Percentiles rank a stretch among this genome's conserved stretches.
These are phyloP conservation scores for Pampusana beccarii DNA, from an alignment of 2,113 vertebrate species.

Conservation along the genomic window DNA sequence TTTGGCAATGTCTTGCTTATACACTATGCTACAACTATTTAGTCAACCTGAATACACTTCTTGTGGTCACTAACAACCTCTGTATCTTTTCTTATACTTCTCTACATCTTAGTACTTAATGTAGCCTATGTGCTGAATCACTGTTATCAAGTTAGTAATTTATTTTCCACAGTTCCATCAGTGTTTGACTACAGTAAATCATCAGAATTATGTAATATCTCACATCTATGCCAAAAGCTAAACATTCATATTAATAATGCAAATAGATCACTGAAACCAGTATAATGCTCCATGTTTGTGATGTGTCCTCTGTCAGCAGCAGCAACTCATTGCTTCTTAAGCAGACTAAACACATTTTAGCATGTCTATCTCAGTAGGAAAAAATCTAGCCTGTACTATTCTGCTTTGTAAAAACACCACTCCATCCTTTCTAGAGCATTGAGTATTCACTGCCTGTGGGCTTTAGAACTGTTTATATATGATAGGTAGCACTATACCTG, in stretches of 20 bases:
- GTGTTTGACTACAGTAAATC: not conserved
- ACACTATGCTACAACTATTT: not conserved
- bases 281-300: not conserved
- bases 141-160: not conserved
- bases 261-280: not conserved
- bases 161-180: not conserved
- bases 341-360: not conserved
- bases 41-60: not conserved
- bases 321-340: not conserved
- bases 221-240: not conserved
- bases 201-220: not conserved
- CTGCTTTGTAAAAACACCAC: not conserved
- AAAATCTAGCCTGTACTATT: not conserved
- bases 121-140: not conserved
- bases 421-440: not conserved
- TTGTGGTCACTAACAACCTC: not conserved
- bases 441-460: not conserved
- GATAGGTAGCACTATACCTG: slow-evolving; percentile 59
- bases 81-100: not conserved
- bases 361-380: not conserved
- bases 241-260: not conserved
- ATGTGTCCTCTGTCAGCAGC: not conserved
- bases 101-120: not conserved
- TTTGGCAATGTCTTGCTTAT: not conserved
- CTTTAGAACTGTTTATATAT: not conserved